Evolutionary conservation across 2,797 vertebrate genomes (phyloP), one percentile per base, ranked within the genome.

Genomic region (Tapera naevia): DNA sequence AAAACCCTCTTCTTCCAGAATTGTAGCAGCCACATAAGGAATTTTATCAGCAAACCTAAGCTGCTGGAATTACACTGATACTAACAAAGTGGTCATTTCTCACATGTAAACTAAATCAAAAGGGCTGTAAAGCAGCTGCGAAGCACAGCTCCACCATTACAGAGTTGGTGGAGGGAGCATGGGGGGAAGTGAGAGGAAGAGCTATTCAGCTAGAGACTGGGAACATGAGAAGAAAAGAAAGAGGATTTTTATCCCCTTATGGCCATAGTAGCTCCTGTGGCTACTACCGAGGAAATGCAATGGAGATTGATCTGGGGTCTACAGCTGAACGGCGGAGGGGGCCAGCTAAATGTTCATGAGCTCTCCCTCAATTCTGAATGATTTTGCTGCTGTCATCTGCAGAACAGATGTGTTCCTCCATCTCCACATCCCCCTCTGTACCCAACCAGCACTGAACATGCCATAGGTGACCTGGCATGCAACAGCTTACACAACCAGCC

Each of bases 361-460:
- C 48, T 91, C 60, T 53, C 76, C 43, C 65, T 89, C 73, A 69
- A 81, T 95, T 92, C 32, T 60, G 80, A 93, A 75, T 43, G 75
- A 60, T 58, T 91, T 72, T 33, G 41, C 80, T 60, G 76, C 70
- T 94, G 87, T 89, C 92, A 91, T 79, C 48, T 94, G 95, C 93
- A 89, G 58, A 86, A 70, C 95, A 97, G 94, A 95, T 95, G 95
- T 92, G 73, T 23, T 89, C 48, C 70, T 72, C 72, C 62, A 65
- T 25, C 48, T 67, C 84, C 64, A 54, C 53, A 17, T 17, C 32
- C 28, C 28, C 9, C 11, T 22, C 9, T 16, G 1, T 23, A 30
- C 73, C 57, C 64, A 33, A 28, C 28, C 79, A 91, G 57, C 57
- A 51, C 3, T 22, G 80, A 92, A 83, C 85, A 84, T 0, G 4